Evolutionary conservation across 2,888 invertebrate genomes (phyloP).

Genomic region (Athrips mouffetella): DNA sequence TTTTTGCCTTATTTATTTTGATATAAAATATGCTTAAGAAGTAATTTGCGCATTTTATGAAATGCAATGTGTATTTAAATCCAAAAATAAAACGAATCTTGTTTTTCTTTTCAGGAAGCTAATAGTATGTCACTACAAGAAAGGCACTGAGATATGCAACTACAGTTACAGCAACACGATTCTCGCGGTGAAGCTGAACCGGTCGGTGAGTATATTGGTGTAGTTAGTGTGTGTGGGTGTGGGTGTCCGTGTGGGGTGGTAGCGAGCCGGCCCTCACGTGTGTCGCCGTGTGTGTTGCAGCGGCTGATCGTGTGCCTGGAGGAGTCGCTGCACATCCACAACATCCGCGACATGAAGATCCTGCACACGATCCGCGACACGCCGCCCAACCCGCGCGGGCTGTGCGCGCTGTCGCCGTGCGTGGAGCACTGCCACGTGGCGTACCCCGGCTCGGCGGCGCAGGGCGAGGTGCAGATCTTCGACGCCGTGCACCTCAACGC

Average conservation of each 20-base stretch:
- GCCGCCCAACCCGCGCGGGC: constrained; percentile 94
- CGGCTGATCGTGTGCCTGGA: constrained; percentile 97
- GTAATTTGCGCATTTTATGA: too few relatives aligned
- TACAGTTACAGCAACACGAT: constrained; percentile 97
- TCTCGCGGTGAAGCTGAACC: constrained; percentile 95
- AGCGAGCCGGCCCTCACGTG: neutral
- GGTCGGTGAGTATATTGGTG: constrained; percentile 87
- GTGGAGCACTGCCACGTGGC: constrained; percentile 96
- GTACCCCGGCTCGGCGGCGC: constrained; percentile 95
- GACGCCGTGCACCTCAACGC: constrained; percentile 95
- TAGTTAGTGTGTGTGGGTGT: too few relatives aligned
- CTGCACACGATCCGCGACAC: constrained; percentile 99
- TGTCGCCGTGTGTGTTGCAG: constrained; percentile 60
- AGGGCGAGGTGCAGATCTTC: constrained; percentile 97
- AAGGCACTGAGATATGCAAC: constrained; percentile 98
- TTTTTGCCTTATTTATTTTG: too few relatives aligned
- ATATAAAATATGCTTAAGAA: too few relatives aligned
- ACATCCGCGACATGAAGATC: constrained; percentile 98
- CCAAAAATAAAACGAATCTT: too few relatives aligned
- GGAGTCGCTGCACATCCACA: constrained; percentile 98
- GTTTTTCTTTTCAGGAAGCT: constrained; percentile 84
- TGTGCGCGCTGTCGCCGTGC: constrained; percentile 93
- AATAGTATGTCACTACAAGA: constrained; percentile 98
- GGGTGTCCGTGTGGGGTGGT: too few relatives aligned
- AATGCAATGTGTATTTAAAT: too few relatives aligned